These are phyloP conservation scores for Tokudaia muenninki DNA, from an alignment of 2,797 vertebrate species.

Conservation along the genomic window DNA sequence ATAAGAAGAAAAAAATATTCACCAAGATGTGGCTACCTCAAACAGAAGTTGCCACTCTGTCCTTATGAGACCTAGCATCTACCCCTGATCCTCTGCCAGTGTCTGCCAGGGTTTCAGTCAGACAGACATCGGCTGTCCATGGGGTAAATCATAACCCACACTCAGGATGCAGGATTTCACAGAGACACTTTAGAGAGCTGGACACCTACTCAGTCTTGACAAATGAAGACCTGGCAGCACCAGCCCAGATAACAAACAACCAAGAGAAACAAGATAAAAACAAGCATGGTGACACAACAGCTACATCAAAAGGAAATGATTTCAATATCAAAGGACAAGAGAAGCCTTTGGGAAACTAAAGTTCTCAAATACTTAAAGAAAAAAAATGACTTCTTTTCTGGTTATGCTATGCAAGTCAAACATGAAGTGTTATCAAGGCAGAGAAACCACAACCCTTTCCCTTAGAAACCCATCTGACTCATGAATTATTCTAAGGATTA, in stretches of 20 bases:
- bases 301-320: constrained; percentile 71
- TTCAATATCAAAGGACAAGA: constrained; percentile 68
- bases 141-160: neutral
- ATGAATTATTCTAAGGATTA: constrained; percentile 64
- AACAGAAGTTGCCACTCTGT: neutral
- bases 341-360: constrained; percentile 64
- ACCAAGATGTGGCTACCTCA: neutral
- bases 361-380: constrained; percentile 51
- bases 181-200: neutral
- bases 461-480: neutral
- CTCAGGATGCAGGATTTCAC: neutral
- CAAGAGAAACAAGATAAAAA: constrained; percentile 64
- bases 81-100: neutral
- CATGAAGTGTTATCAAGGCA: constrained; percentile 49
- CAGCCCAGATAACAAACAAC: constrained; percentile 26
- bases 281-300: constrained; percentile 50
- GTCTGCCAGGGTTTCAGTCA: neutral
- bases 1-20: neutral
- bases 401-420: constrained; percentile 68
- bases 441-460: constrained; percentile 47
- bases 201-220: constrained; percentile 18
- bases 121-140: constrained; percentile 46
- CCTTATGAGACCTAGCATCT: neutral
- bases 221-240: constrained; percentile 34
- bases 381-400: constrained; percentile 65